phyloP scores from a whole-genome alignment of 2,888 invertebrate genomes.

The Brenthis hecate region DNA sequence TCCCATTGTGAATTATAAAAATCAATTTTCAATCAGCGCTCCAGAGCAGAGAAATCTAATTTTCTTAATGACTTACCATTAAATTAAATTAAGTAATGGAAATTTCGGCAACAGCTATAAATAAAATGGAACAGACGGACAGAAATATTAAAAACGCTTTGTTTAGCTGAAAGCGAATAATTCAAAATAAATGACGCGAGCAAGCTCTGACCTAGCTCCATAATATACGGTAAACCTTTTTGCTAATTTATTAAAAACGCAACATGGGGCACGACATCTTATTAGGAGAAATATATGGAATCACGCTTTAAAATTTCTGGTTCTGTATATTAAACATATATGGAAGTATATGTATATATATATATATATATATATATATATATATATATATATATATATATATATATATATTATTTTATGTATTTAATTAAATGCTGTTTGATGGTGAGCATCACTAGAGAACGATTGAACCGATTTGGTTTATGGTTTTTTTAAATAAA shows the following conservation, averaged over 20 bases:
- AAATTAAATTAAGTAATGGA: slow-evolving; percentile 19
- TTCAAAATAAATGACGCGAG: slow-evolving; percentile 51
- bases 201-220: slow-evolving; percentile 52
- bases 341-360: no score
- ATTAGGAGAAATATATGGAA: slow-evolving; percentile 1
- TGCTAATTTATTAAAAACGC: slow-evolving; percentile 56
- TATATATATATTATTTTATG: no score
- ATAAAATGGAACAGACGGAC: slow-evolving; percentile 24
- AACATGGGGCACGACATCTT: slow-evolving; percentile 21
- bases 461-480: no score
- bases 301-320: no score
- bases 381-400: no score
- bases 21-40: slow-evolving; percentile 19
- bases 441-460: no score
- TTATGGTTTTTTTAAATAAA: no score
- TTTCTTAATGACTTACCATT: slow-evolving; percentile 14
- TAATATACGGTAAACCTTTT: slow-evolving; percentile 57
- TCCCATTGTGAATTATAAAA: not conserved
- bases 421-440: no score
- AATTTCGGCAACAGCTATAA: slow-evolving; percentile 22
- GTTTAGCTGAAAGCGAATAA: slow-evolving; percentile 44
- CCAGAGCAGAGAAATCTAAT: slow-evolving; percentile 1
- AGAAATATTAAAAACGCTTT: slow-evolving; percentile 40
- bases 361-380: no score
- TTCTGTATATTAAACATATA: no score